Percentiles rank a stretch among this genome's conserved stretches.
Conservation (phyloP, 1,140 invertebrate species). For the Tribolium madens region DNA sequence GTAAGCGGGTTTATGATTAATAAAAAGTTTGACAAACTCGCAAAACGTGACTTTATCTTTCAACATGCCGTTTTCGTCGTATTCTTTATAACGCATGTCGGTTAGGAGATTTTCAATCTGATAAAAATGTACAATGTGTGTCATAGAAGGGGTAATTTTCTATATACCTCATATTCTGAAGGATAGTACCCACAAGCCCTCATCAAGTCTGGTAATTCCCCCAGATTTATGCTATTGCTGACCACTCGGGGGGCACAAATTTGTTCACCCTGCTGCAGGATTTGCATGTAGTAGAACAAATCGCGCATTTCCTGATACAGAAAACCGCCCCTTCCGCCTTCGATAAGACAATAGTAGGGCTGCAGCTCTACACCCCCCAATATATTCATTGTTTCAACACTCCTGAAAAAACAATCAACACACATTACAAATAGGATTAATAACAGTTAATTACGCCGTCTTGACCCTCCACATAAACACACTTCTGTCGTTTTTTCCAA, state of each 20-base stretch:
- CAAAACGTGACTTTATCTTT: conserved; percentile 74
- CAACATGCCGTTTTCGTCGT: conserved; percentile 68
- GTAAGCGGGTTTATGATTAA: conserved; percentile 77
- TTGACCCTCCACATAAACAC: conserved; percentile 75
- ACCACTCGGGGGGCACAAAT: conserved; percentile 70
- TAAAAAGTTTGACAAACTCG: conserved; percentile 78
- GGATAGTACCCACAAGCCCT: conserved; percentile 81
- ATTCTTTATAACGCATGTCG: conserved; percentile 74
- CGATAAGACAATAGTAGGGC: conserved; percentile 72
- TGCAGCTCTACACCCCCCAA: conserved; percentile 69
- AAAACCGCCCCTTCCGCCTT: conserved; percentile 72
- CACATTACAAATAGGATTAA: no score
- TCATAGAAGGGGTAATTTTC: neutral
- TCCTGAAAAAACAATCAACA: no score
- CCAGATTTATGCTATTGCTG: conserved; percentile 71
- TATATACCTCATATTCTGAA: conserved; percentile 76
- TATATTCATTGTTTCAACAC: conserved; percentile 68
- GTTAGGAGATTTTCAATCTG: conserved; percentile 77
- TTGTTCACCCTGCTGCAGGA: conserved; percentile 77
- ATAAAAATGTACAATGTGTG: neutral
- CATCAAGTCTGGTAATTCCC: conserved; percentile 78
- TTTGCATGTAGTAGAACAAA: conserved; percentile 81
- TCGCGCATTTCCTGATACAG: conserved; percentile 78
- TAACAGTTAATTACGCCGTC: no score
- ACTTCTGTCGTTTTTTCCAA: conserved; percentile 69